Evolutionary conservation across 2,888 invertebrate species (phyloP).

Genomic region (Peribatodes rhomboidaria): DNA sequence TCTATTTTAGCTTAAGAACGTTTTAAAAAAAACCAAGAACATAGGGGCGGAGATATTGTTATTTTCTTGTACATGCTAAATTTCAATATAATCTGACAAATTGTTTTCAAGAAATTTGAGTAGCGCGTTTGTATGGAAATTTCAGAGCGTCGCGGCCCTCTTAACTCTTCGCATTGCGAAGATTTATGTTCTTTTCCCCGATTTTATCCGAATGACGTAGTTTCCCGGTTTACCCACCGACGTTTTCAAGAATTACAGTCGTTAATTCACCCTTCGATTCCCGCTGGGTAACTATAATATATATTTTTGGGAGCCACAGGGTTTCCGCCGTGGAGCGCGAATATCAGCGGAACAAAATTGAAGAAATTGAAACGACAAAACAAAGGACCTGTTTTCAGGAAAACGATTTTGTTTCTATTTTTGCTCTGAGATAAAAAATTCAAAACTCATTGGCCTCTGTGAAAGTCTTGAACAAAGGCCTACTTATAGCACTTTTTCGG

Average conservation of each 20-base stretch:
- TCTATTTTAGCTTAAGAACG: too few relatives aligned
- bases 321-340: not conserved
- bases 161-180: not conserved
- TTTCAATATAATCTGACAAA: too few relatives aligned
- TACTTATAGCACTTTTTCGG: too few relatives aligned
- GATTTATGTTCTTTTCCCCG: conserved; percentile 10
- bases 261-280: conserved; percentile 24
- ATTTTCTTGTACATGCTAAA: too few relatives aligned
- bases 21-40: too few relatives aligned
- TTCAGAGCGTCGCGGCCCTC: too few relatives aligned
- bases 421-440: not conserved
- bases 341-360: conserved; percentile 4
- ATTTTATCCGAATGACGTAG: conserved; percentile 20
- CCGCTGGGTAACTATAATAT: not conserved
- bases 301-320: conserved; percentile 7
- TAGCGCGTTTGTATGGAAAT: too few relatives aligned
- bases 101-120: too few relatives aligned
- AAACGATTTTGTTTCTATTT: not conserved
- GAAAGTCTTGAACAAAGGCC: not conserved
- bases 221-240: conserved; percentile 17
- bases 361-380: conserved; percentile 2
- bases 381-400: not conserved
- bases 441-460: not conserved
- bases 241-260: conserved; percentile 20
- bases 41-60: too few relatives aligned